A percentile compares a stretch with the other conserved stretches of the same genome.
Conservation (phyloP, 2,888 invertebrate species). For the Leucoptera coffeella region DNA sequence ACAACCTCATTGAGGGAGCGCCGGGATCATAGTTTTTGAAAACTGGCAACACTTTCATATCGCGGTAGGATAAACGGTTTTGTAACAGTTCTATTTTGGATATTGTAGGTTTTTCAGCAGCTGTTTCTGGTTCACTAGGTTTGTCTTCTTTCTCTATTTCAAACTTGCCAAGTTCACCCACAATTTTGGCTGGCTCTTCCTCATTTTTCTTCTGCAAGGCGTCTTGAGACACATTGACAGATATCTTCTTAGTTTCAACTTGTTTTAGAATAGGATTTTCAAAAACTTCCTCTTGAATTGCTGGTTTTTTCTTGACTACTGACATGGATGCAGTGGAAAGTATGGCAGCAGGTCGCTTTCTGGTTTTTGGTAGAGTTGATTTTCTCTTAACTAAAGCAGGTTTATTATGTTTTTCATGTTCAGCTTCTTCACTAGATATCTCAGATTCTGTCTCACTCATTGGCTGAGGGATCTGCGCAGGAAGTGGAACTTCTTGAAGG, state of each 20-base stretch:
- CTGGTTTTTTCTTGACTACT: constrained; percentile 18
- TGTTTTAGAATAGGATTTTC: constrained; percentile 23
- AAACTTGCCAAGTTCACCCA: constrained; percentile 37
- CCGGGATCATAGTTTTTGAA: constrained; percentile 85
- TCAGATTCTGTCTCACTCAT: constrained; percentile 34
- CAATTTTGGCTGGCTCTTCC: constrained; percentile 17
- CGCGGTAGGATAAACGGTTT: constrained; percentile 64
- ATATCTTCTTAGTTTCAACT: constrained; percentile 42
- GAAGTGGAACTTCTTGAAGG: constrained; percentile 14
- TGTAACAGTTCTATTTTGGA: constrained; percentile 58
- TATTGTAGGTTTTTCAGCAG: constrained; percentile 25
- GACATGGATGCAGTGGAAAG: constrained; percentile 15
- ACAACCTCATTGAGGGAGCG: constrained; percentile 75
- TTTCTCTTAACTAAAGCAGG: constrained; percentile 29
- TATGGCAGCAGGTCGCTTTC: constrained; percentile 19
- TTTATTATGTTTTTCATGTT: constrained; percentile 12
- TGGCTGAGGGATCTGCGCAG: constrained; percentile 13
- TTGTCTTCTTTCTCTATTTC: constrained; percentile 19
- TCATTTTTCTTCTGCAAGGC: constrained; percentile 21
- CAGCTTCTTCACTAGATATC: constrained; percentile 31
- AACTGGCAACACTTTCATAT: constrained; percentile 67
- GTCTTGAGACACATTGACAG: constrained; percentile 29
- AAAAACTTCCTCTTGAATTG: constrained; percentile 28
- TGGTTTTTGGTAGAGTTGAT: constrained; percentile 23
- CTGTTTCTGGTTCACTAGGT: constrained; percentile 12